These are phyloP conservation scores for Butorides virescens DNA, from an alignment of 2,113 vertebrate genomes.

Conservation along the genomic window DNA sequence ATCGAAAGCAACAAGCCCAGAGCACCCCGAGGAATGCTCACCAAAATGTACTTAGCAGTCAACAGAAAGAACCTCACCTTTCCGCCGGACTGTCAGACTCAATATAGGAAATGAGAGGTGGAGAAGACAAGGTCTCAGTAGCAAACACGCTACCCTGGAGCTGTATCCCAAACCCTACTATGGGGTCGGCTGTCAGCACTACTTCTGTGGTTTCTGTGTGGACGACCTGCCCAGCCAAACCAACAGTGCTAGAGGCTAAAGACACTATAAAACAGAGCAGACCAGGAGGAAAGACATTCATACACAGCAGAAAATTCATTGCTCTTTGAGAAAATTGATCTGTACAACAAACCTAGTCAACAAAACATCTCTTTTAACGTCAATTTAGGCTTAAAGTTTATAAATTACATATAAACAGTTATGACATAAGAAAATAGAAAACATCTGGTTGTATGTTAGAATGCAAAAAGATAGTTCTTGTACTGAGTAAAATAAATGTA, in stretches of 20 bases:
- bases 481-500: background rate
- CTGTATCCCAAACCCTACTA: conserved; percentile 95
- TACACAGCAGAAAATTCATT: background rate
- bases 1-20: background rate
- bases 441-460: background rate
- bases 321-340: background rate
- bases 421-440: background rate
- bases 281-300: conserved; percentile 36
- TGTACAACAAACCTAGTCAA: background rate
- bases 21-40: background rate
- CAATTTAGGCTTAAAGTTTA: background rate
- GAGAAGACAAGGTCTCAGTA: conserved; percentile 95
- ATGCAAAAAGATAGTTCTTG: background rate
- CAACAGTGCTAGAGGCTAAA: conserved; percentile 94
- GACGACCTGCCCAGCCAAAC: conserved; percentile 94
- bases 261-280: conserved; percentile 83
- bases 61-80: conserved; percentile 79
- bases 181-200: conserved; percentile 86
- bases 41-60: background rate
- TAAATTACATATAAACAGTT: background rate
- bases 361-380: background rate
- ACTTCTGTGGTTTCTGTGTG: conserved; percentile 98
- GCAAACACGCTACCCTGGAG: conserved; percentile 97
- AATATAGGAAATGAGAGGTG: conserved; percentile 95
- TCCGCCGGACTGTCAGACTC: conserved; percentile 96